These are phyloP conservation scores for Tenodera sinensis DNA, from an alignment of 2,888 invertebrate species.

Conservation along the genomic window DNA sequence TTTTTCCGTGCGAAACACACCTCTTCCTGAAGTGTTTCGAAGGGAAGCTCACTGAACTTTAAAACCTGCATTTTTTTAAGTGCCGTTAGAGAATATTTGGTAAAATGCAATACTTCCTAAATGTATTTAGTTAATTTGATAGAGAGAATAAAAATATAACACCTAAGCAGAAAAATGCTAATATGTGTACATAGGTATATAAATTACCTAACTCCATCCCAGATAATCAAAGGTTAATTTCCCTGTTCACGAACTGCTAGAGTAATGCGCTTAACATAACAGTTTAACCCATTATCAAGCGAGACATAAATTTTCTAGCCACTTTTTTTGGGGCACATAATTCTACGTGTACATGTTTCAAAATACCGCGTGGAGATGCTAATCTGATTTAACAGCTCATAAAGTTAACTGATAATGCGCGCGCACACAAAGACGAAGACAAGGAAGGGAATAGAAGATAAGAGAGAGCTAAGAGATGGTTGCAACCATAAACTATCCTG, in stretches of 20 bases:
- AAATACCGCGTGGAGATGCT: neutral
- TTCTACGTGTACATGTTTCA: neutral
- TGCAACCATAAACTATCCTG: neutral
- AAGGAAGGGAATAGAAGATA: neutral
- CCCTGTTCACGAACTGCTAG: neutral
- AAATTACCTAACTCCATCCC: too few relatives aligned
- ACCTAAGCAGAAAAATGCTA: too few relatives aligned
- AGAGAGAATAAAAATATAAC: too few relatives aligned
- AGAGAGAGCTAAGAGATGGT: neutral
- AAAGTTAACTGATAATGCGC: neutral
- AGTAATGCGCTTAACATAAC: neutral
- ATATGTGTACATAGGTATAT: too few relatives aligned
- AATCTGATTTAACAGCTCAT: constrained; percentile 5
- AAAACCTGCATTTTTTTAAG: too few relatives aligned
- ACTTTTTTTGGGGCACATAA: neutral
- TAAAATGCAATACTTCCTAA: too few relatives aligned
- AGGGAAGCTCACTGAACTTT: too few relatives aligned
- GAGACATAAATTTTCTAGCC: neutral
- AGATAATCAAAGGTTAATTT: neutral
- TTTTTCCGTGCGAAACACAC: too few relatives aligned
- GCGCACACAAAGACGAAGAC: neutral
- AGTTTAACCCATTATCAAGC: neutral
- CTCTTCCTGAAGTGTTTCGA: too few relatives aligned
- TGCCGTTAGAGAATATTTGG: too few relatives aligned
- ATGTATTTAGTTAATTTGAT: too few relatives aligned